Evolutionary conservation across 2,888 invertebrate genomes (phyloP).

Genomic region (Drosophila incognita): DNA sequence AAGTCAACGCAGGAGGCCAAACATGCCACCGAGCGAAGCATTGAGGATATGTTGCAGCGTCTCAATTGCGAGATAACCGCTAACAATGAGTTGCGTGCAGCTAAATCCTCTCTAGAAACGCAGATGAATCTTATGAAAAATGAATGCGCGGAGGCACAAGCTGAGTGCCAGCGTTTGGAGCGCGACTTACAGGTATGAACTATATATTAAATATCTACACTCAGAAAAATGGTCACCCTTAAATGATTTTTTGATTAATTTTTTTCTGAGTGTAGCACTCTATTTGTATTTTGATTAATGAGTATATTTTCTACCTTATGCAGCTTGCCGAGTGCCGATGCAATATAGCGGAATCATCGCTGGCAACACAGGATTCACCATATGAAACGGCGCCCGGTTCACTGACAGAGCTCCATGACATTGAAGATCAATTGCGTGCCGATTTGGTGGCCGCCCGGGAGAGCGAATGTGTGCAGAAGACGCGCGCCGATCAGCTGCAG

Average conservation of each 20-base stretch:
- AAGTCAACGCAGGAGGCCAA: conserved; percentile 83
- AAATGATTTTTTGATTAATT: background rate
- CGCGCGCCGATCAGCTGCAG: conserved; percentile 83
- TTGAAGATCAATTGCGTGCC: conserved; percentile 83
- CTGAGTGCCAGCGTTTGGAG: conserved; percentile 79
- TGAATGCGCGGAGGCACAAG: conserved; percentile 70
- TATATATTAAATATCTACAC: background rate
- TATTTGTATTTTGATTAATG: background rate
- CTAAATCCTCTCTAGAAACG: conserved; percentile 73
- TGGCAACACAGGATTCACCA: conserved; percentile 71
- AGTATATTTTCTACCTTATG: background rate
- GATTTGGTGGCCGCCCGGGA: conserved; percentile 83
- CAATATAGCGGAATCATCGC: conserved; percentile 71
- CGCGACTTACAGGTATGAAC: conserved; percentile 77
- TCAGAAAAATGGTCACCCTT: background rate
- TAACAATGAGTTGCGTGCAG: conserved; percentile 80
- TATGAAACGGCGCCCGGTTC: conserved; percentile 84
- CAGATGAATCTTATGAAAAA: conserved; percentile 82
- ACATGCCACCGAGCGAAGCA: conserved; percentile 79
- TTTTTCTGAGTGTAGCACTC: background rate
- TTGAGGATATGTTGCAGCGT: conserved; percentile 81
- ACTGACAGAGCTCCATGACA: conserved; percentile 79
- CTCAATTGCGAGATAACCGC: conserved; percentile 82
- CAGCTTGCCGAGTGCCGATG: conserved; percentile 81
- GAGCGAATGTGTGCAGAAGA: conserved; percentile 84